Base-by-base conservation (phyloP, 2,888 invertebrate genomes). In the Coelopa pilipes region DNA sequence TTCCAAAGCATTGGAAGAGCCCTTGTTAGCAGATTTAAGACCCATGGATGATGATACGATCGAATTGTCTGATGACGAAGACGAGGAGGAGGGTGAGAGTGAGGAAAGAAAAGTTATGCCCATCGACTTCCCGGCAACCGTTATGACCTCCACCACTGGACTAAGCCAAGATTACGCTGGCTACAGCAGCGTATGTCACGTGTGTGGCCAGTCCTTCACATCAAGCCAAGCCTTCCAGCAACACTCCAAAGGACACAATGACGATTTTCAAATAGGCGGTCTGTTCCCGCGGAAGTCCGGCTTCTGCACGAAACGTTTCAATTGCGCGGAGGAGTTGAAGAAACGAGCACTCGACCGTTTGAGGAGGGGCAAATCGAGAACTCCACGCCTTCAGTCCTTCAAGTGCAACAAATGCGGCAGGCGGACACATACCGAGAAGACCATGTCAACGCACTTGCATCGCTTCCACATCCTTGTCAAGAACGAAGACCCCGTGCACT, bases 241-340 rank as follows among this genome's bases (percentile, higher is more conserved):
- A 21, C 57, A 59, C 17, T 59, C 17, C 19, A 13, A 59, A 17
- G 12, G 12, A 1, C 21, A 59, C 7, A 10, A 9, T 12, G 11
- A 11, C 21, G 24, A 9, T 12, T 19, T 21, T 24, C 4, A 17
- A 19, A 17, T 4, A 59, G 17, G 11, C 50, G 24, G 19, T 21
- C 12, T 13, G 15, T 19, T 4, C 2, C 50, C 24, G 11, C 19
- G 50, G 45, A 13, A 63, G 46, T 71, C 62, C 17, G 24, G 45
- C 24, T 63, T 53, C 34, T 71, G 71, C 11, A 15, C 62, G 12
- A 49, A 62, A 50, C 15, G 63, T 49, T 71, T 71, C 17, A 0
- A n/a, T n/a, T 17, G 1, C 2, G 11, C n/a, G 71, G 57, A 62
- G 62, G 17, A 63, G 17, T 11, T 17, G 11, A 19, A 49, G 11